Evolutionary conservation across 2,113 vertebrate genomes (phyloP).

Genomic region (Barbus barbus): DNA sequence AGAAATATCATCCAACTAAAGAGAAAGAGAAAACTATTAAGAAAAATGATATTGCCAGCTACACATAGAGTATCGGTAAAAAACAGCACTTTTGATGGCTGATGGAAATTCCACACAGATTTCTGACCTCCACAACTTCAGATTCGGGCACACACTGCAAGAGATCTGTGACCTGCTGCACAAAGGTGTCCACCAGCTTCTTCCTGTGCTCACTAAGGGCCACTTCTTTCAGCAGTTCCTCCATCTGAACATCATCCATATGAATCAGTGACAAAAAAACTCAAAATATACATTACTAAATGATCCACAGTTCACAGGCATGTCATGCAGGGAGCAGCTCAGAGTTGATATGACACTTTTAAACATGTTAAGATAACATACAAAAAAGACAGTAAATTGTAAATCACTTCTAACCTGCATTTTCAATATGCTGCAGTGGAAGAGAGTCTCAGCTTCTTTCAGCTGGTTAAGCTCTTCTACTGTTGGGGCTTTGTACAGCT

Average conservation of each 20-base stretch:
- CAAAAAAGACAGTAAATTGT: background rate
- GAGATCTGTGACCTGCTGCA: conserved; percentile 77
- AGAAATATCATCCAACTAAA: conserved; percentile 82
- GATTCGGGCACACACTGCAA: conserved; percentile 77
- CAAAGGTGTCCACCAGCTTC: conserved; percentile 81
- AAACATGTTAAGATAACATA: background rate
- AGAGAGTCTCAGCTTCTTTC: conserved; percentile 90
- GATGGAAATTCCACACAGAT: background rate
- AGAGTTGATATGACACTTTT: too few species aligned
- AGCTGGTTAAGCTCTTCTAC: conserved; percentile 89
- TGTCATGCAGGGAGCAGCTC: background rate
- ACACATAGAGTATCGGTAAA: background rate
- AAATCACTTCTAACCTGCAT: conserved; percentile 82
- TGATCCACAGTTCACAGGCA: background rate
- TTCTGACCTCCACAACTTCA: conserved; percentile 76
- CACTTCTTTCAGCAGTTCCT: conserved; percentile 93
- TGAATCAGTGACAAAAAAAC: background rate
- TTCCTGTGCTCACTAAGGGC: conserved; percentile 84
- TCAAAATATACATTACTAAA: too few species aligned
- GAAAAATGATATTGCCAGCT: background rate
- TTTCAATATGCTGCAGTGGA: conserved; percentile 90
- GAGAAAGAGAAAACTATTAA: background rate
- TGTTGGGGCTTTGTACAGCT: conserved; percentile 88
- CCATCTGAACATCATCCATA: conserved; percentile 74
- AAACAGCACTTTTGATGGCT: background rate